Evolutionary conservation across 2,888 invertebrate genomes (phyloP), one percentile per base, ranked within the genome.

Genomic region (Torymus auratus): DNA sequence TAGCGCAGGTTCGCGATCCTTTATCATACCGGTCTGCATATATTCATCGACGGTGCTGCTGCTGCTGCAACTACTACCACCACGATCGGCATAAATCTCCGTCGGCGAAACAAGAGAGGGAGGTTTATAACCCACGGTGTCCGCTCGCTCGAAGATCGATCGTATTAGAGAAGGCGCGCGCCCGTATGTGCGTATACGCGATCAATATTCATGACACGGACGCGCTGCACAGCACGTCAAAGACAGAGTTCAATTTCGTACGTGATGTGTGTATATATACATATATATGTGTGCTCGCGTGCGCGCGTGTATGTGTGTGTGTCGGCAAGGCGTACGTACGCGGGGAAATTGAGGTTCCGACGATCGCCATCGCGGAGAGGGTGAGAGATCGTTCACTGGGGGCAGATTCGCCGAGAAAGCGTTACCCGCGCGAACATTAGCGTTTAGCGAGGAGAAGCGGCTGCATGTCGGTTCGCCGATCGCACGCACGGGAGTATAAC

Each of bases 151-250:
- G 79, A 79, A 82, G 80, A 78, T 81, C 81, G 73, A 81, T 81
- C 80, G 72, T 64, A 77, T 81, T 81, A 81, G 67, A 20, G 41
- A 41, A 41, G 68, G 78, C 60, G 61, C 50, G 62, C 69, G 78
- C 55, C 76, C 20, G 68, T 28, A 74, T 71, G 80, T 86, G 86
- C 85, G 84, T 84, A 17, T 15, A 4, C 28, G 52, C 78, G 84
- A 88, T 88, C 87, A 88, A 86, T 87, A 88, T 88, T 88, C 88
- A 88, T 88, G 86, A 85, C 85, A 83, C 85, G 84, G 14, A 60
- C 84, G 81, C 82, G 82, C 73, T 77, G 81, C 78, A 72, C 82
- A 83, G 56, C 62, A 23, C 71, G 76, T 76, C 76, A 83, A 69
- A 76, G 81, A 72, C 72, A 69, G 65, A 87, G 87, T 89, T 88